These are phyloP conservation scores for Taeniopygia guttata DNA, from an alignment of 2,797 vertebrate genomes.

Conservation along the genomic window DNA sequence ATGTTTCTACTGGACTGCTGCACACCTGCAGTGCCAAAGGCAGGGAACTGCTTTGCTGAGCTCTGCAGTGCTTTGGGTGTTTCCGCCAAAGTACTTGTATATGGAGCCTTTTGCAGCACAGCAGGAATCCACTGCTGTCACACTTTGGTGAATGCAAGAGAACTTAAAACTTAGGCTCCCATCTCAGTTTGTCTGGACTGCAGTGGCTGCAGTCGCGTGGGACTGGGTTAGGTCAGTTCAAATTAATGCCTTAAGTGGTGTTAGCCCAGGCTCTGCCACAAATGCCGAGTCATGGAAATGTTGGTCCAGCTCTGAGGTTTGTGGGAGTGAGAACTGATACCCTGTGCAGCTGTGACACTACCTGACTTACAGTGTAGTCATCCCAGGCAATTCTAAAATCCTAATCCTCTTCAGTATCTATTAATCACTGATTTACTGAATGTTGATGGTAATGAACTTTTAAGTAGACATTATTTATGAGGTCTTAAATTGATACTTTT, in stretches of 20 bases:
- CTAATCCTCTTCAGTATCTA: not conserved
- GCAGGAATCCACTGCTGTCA: not conserved
- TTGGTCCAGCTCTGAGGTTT: not conserved
- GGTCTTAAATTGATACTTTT: not conserved
- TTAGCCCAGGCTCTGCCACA: not conserved
- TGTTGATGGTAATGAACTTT: not conserved
- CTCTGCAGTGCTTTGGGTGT: not conserved
- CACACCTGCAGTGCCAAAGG: not conserved
- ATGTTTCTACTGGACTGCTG: not conserved
- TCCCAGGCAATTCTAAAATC: not conserved
- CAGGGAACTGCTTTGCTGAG: not conserved
- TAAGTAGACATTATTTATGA: not conserved
- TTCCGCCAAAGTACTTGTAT: not conserved
- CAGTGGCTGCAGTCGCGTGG: not conserved
- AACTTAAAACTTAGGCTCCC: accelerated
- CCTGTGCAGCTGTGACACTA: not conserved
- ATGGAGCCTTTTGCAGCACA: not conserved
- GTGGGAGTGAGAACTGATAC: not conserved
- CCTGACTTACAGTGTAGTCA: not conserved
- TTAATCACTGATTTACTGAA: not conserved
- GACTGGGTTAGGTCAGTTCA: too few relatives aligned
- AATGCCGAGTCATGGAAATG: not conserved
- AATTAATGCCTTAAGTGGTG: not conserved
- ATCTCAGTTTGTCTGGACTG: not conserved
- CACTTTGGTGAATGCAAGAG: not conserved